Percentiles rank a stretch among this genome's conserved stretches.
Conservation (phyloP, 2,888 invertebrate species). For the Horisme vitalbata region DNA sequence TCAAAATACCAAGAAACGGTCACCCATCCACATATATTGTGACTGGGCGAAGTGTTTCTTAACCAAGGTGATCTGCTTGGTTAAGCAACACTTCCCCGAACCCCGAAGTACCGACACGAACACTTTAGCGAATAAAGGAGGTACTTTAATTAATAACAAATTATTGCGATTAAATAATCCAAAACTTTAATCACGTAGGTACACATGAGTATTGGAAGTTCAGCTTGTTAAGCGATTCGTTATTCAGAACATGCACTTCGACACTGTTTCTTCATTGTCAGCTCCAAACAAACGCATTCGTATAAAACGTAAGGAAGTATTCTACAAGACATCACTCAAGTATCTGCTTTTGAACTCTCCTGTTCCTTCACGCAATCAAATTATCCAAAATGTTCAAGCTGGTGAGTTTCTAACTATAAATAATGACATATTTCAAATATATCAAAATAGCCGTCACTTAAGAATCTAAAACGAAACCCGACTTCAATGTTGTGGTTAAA, state of each 20-base stretch:
- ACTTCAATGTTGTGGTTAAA: no score
- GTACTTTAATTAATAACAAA: neutral
- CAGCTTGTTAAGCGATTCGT: slow-evolving; percentile 21
- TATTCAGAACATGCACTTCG: slow-evolving; percentile 50
- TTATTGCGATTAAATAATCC: no score
- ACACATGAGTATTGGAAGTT: slow-evolving; percentile 4
- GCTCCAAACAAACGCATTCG: slow-evolving; percentile 40
- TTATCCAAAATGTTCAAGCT: slow-evolving; percentile 66
- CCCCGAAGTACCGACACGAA: no score
- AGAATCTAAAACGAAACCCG: no score
- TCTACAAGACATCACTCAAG: slow-evolving; percentile 30
- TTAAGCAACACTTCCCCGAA: no score
- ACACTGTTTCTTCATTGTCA: slow-evolving; percentile 49
- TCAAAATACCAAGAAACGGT: no score
- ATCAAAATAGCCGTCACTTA: no score
- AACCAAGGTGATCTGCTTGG: no score
- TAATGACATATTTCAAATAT: no score
- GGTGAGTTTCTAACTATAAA: slow-evolving; percentile 55
- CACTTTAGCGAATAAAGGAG: no score
- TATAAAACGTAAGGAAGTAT: slow-evolving; percentile 49
- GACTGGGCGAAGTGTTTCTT: no score
- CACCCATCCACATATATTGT: no score
- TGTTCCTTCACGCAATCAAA: slow-evolving; percentile 23
- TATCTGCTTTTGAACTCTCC: slow-evolving; percentile 23
- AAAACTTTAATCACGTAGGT: neutral